Base-by-base conservation (phyloP, 2,888 invertebrate genomes). In the Geophilus truncorum region DNA sequence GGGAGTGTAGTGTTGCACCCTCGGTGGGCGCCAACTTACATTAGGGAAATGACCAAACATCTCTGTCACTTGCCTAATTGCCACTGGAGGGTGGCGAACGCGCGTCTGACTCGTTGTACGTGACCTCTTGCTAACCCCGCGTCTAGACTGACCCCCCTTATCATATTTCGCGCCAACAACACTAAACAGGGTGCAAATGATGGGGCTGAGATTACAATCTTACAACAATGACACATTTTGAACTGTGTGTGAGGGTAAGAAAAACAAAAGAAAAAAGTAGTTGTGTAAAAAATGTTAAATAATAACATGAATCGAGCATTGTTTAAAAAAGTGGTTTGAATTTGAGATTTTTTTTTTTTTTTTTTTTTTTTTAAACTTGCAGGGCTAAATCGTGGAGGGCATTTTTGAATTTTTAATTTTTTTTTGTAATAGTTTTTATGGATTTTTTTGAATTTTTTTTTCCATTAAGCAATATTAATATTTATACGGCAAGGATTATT, bases 1-100 rank as follows among this genome's bases (percentile, higher is more conserved):
- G 57, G 23, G 57, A 57, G 57, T 57, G 57, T 57, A 57, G 57
- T 57, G 57, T 57, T 57, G 57, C 57, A 57, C 57, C 57, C 57
- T 18, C 57, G 23, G 57, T 57, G 57, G 57, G 57, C 57, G 57
- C 57, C 57, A 57, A 57, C 57, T 57, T 57, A 57, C 57, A 57
- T 57, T 57, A 57, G 57, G 57, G 57, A 57, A 57, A 57, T 57
- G 57, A 57, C 57, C 57, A 57, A 57, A 57, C 57, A 57, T 57
- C 57, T 57, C 57, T 57, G 57, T 57, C 57, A 57, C 57, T 57
- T 57, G 57, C 57, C 57, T 57, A 57, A 57, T 57, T 57, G 57
- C 57, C 57, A 57, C 57, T 57, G 57, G 57, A 57, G 57, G 57
- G 57, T 23, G 57, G 57, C 57, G 57, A 57, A 23, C 57, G 57